Evolutionary conservation across 2,113 vertebrate species (phyloP).

Genomic region (Mobula birostris): DNA sequence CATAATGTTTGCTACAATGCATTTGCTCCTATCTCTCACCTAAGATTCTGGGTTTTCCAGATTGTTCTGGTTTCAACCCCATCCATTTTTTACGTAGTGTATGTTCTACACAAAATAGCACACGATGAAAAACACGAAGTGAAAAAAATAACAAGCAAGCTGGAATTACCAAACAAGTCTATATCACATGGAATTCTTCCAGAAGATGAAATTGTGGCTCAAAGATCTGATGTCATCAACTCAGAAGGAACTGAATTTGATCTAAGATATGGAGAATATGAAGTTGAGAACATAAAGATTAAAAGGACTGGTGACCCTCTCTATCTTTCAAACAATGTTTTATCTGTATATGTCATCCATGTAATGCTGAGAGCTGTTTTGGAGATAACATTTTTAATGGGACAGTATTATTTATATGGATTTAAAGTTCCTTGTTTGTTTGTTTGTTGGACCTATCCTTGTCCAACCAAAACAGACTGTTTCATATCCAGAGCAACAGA

Average conservation of each 20-base stretch:
- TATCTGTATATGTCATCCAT: slow-evolving; percentile 53
- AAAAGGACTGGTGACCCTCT: slow-evolving; percentile 48
- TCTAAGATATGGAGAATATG: slow-evolving; percentile 41
- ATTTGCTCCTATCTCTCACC: slow-evolving; percentile 54
- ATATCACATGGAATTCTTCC: background rate
- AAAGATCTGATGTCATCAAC: slow-evolving; percentile 37
- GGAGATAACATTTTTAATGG: slow-evolving; percentile 54
- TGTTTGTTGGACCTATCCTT: slow-evolving; percentile 52
- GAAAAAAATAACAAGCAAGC: slow-evolving; percentile 42
- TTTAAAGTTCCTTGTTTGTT: slow-evolving; percentile 56
- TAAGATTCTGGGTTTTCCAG: slow-evolving; percentile 61
- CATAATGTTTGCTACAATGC: slow-evolving; percentile 57
- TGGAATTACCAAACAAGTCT: slow-evolving; percentile 37
- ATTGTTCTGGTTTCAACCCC: slow-evolving; percentile 57
- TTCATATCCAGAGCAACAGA: slow-evolving; percentile 56
- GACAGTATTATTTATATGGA: slow-evolving; percentile 54
- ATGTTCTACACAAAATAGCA: slow-evolving; percentile 58
- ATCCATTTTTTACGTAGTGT: slow-evolving; percentile 58
- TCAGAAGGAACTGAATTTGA: slow-evolving; percentile 43
- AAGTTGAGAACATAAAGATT: slow-evolving; percentile 44
- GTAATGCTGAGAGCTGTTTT: slow-evolving; percentile 50
- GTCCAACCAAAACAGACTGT: slow-evolving; percentile 52
- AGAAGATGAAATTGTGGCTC: slow-evolving; percentile 38
- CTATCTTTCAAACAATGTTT: slow-evolving; percentile 50
- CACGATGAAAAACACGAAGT: slow-evolving; percentile 52